Evolutionary conservation across 2,113 vertebrate species (phyloP).

Genomic region (Petrocephalus zakoni): DNA sequence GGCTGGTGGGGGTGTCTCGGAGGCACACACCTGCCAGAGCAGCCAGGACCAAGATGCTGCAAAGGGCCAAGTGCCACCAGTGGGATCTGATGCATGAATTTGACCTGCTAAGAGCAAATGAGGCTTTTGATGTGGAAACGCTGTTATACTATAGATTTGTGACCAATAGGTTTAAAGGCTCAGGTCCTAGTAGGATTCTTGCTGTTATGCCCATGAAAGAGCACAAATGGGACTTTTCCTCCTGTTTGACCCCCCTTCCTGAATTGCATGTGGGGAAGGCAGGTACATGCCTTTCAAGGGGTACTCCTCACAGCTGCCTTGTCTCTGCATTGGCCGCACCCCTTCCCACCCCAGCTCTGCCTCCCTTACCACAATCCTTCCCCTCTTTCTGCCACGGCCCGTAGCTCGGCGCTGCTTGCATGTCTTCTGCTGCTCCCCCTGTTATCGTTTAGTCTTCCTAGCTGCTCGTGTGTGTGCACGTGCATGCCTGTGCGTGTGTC

Average conservation of each 20-base stretch:
- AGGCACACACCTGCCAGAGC: neutral
- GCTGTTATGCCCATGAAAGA: neutral
- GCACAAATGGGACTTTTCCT: neutral
- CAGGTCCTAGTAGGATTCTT: neutral
- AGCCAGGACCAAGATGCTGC: neutral
- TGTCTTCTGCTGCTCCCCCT: neutral
- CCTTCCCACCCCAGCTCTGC: neutral
- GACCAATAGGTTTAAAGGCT: neutral
- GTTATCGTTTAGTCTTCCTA: conserved; percentile 27
- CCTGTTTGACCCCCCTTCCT: neutral
- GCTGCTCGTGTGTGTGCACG: conserved; percentile 14
- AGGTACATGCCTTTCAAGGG: neutral
- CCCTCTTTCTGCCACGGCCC: conserved; percentile 16
- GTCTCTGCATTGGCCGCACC: neutral
- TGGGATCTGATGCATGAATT: neutral
- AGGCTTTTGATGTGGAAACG: neutral
- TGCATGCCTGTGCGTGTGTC: neutral
- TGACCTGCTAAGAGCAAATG: neutral
- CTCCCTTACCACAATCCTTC: neutral
- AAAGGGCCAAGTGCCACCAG: neutral
- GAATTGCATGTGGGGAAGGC: neutral
- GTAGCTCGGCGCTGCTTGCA: conserved; percentile 2
- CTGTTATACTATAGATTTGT: neutral
- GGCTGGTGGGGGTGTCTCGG: neutral
- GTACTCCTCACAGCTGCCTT: neutral